Percentiles rank a stretch among this genome's conserved stretches.
phyloP scores from a whole-genome alignment of 2,888 invertebrate genomes.

The Creontiades dilutus region DNA sequence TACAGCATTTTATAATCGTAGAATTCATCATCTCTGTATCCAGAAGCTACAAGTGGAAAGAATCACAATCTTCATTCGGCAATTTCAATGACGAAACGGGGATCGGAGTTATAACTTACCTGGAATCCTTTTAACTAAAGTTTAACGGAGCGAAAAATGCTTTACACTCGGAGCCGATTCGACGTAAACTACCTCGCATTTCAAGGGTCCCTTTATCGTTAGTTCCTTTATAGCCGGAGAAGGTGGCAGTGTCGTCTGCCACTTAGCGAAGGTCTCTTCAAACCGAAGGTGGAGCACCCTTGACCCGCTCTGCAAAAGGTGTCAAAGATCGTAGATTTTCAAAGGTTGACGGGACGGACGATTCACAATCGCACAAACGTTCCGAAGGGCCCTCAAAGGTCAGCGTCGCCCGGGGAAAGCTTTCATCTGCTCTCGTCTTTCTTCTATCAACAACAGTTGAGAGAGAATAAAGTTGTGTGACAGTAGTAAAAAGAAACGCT shows the following conservation, averaged over 20 bases:
- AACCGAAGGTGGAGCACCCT: background rate
- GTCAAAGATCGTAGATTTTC: background rate
- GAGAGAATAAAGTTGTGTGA: background rate
- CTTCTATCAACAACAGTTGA: background rate
- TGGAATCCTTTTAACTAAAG: background rate
- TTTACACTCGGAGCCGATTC: background rate
- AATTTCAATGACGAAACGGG: too few relatives aligned
- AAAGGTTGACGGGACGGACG: background rate
- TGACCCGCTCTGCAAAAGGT: background rate
- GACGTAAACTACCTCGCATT: conserved; percentile 13
- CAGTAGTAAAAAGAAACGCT: too few relatives aligned
- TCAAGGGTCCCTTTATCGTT: conserved; percentile 7
- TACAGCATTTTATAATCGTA: too few relatives aligned
- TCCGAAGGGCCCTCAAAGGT: background rate
- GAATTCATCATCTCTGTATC: too few relatives aligned
- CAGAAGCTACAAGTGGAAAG: too few relatives aligned
- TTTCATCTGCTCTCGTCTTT: background rate
- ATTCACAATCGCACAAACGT: background rate
- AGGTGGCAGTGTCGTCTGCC: conserved; percentile 29
- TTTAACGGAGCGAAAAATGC: background rate
- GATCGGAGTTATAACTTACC: background rate
- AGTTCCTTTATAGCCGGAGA: conserved; percentile 24
- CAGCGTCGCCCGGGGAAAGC: background rate
- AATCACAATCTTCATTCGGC: too few relatives aligned
- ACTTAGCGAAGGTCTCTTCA: background rate